Percentiles rank a stretch among this genome's conserved stretches.
phyloP scores from a whole-genome alignment of 2,797 vertebrate genomes.

The Erethizon dorsatum region DNA sequence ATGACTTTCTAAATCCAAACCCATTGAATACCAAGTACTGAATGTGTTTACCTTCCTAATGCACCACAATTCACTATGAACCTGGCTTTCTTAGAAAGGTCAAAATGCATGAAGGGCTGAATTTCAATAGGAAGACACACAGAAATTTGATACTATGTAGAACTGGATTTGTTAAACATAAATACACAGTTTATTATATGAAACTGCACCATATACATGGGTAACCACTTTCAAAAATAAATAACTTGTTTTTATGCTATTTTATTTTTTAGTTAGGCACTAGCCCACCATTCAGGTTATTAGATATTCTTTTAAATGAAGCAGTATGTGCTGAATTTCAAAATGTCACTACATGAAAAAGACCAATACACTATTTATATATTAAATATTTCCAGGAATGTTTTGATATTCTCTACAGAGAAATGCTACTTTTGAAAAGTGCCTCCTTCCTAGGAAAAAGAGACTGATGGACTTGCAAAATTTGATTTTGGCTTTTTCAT shows the following conservation, averaged over 20 bases:
- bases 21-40: slow-evolving; percentile 91
- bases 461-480: slow-evolving; percentile 56
- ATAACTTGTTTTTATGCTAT: not conserved
- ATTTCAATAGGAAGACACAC: slow-evolving; percentile 88
- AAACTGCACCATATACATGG: slow-evolving; percentile 55
- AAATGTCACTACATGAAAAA: slow-evolving; percentile 37
- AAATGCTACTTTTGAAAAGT: not conserved
- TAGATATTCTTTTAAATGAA: slow-evolving; percentile 56
- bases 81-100: slow-evolving; percentile 90
- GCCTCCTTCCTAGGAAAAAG: slow-evolving; percentile 1
- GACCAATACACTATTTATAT: slow-evolving; percentile 11
- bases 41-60: slow-evolving; percentile 92
- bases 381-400: not conserved
- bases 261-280: slow-evolving; percentile 24
- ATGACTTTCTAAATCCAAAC: slow-evolving; percentile 89
- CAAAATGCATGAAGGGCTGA: slow-evolving; percentile 88
- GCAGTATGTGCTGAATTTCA: slow-evolving; percentile 26
- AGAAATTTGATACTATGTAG: slow-evolving; percentile 75
- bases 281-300: not conserved
- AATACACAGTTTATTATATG: slow-evolving; percentile 69
- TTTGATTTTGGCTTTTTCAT: slow-evolving; percentile 50
- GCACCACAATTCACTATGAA: slow-evolving; percentile 90
- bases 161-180: slow-evolving; percentile 74
- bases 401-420: slow-evolving; percentile 49
- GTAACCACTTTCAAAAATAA: not conserved